Percentiles rank a stretch among this genome's conserved stretches.
Conservation (phyloP, 2,888 invertebrate species). For the Tetragonisca angustula region DNA sequence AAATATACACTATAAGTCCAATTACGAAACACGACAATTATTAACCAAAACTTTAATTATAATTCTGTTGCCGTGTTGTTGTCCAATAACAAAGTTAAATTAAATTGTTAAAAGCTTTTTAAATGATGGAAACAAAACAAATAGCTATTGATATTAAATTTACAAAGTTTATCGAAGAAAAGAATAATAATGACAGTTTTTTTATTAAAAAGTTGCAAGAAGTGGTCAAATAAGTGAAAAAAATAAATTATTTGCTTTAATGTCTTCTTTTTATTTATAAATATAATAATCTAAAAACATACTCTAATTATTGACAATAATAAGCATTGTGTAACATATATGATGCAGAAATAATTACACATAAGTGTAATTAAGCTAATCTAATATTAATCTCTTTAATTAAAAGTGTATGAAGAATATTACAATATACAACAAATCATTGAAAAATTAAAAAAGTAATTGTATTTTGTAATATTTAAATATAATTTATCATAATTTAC, state of each 20-base stretch:
- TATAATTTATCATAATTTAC: background rate
- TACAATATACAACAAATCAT: background rate
- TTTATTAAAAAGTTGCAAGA: background rate
- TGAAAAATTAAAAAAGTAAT: background rate
- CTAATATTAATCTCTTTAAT: background rate
- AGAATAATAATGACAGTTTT: background rate
- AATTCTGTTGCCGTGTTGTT: background rate
- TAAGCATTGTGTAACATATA: too few relatives aligned
- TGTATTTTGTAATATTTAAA: background rate
- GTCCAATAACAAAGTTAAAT: background rate
- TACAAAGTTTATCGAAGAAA: background rate
- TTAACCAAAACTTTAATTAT: background rate
- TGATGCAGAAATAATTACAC: background rate
- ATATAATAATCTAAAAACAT: background rate
- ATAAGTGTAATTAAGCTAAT: background rate
- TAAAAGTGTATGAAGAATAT: background rate
- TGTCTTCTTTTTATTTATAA: background rate
- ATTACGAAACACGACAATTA: background rate
- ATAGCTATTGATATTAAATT: background rate
- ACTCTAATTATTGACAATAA: too few relatives aligned
- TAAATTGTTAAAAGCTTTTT: background rate
- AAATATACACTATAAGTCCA: background rate
- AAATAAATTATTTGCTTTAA: background rate
- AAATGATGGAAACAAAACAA: background rate
- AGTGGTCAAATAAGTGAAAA: background rate